A percentile compares a stretch with the other conserved stretches of the same genome.
phyloP scores from a whole-genome alignment of 37 sponge, comb jelly and placozoan species.

The Eunapius fragilis region DNA sequence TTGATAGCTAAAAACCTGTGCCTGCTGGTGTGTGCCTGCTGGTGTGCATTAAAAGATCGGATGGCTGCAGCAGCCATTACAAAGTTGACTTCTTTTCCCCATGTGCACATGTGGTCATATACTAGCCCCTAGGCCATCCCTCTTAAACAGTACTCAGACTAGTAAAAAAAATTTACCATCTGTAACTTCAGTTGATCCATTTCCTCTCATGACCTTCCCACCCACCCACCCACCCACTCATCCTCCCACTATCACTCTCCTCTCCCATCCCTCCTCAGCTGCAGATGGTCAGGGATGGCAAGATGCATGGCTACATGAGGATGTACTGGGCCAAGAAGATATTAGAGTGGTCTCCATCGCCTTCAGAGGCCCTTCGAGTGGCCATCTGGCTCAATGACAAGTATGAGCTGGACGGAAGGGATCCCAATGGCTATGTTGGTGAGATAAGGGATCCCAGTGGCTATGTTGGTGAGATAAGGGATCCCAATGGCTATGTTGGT shows the following conservation, averaged over 20 bases:
- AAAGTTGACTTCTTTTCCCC: too few species aligned
- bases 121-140: too few species aligned
- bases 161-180: too few species aligned
- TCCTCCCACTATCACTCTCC: background rate
- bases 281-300: slow-evolving; percentile 62
- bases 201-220: background rate
- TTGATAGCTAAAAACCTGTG: too few species aligned
- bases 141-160: too few species aligned
- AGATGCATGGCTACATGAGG: slow-evolving; percentile 80
- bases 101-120: too few species aligned
- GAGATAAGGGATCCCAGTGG: background rate
- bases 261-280: slow-evolving; percentile 15
- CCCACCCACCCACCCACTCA: background rate
- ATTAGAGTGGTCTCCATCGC: slow-evolving; percentile 65
- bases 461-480: too few species aligned
- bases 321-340: slow-evolving; percentile 88
- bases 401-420: slow-evolving; percentile 75
- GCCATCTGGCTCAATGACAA: slow-evolving; percentile 70
- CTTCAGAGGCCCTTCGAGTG: slow-evolving; percentile 46
- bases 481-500: too few species aligned
- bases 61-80: too few species aligned
- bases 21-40: too few species aligned
- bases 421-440: slow-evolving; percentile 80
- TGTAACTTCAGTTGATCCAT: too few species aligned
- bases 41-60: too few species aligned